Conservation (phyloP, 2,888 invertebrate species). For the Meta bourneti region DNA sequence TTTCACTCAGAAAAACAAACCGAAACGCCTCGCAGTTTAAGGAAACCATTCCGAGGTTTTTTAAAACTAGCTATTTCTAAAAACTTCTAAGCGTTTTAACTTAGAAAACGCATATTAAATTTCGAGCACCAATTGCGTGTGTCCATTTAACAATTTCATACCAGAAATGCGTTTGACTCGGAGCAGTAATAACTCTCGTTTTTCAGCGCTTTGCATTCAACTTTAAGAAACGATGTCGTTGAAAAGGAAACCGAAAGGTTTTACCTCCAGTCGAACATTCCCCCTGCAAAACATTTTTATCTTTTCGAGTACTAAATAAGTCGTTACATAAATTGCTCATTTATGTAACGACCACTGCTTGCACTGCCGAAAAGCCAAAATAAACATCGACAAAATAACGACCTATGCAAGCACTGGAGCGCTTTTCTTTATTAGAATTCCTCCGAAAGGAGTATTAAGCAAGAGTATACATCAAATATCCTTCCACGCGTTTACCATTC, state of each 20-base stretch:
- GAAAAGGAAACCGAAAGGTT: not conserved
- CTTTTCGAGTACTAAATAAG: conserved; percentile 27
- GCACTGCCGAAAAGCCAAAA: not conserved
- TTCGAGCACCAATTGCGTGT: not conserved
- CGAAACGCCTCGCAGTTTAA: not conserved
- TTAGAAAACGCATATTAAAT: not conserved
- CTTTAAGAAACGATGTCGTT: not conserved
- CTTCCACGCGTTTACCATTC: not conserved
- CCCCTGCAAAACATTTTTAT: not conserved
- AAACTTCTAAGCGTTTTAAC: not conserved
- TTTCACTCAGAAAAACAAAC: too few relatives aligned
- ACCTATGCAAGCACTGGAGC: not conserved
- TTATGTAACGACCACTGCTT: conserved; percentile 54
- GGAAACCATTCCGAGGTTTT: not conserved
- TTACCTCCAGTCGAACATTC: not conserved
- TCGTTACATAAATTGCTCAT: conserved; percentile 59
- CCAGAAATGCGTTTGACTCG: not conserved
- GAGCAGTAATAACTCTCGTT: not conserved
- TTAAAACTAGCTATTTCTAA: not conserved
- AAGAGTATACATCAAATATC: conserved; percentile 23
- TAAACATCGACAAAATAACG: conserved; percentile 4
- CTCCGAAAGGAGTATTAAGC: conserved; percentile 21
- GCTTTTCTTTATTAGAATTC: conserved; percentile 34
- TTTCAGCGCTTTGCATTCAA: not conserved
- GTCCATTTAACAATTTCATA: not conserved